phyloP scores from a whole-genome alignment of 2,113 vertebrate genomes.

The Perognathus longimembris region DNA sequence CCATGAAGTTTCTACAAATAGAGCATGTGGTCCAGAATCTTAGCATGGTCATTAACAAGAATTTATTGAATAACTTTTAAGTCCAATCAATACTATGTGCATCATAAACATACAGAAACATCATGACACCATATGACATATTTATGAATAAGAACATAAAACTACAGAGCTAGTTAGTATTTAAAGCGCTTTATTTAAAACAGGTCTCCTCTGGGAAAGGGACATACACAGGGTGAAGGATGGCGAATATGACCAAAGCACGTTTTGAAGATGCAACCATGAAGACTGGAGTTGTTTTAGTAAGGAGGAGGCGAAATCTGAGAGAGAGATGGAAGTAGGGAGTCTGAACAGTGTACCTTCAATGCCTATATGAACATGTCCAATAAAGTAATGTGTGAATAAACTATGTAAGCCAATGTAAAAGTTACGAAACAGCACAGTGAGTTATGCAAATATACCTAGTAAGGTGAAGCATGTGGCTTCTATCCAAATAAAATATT shows the following conservation, averaged over 20 bases:
- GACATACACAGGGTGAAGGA: too few relatives aligned
- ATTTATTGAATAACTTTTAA: background rate
- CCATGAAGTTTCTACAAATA: background rate
- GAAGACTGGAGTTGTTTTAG: too few relatives aligned
- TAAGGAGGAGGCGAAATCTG: too few relatives aligned
- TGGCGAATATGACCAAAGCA: too few relatives aligned
- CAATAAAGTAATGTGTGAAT: too few relatives aligned
- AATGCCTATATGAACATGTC: too few relatives aligned
- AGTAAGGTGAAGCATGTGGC: background rate
- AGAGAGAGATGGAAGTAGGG: too few relatives aligned
- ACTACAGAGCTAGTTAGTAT: background rate
- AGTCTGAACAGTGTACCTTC: too few relatives aligned
- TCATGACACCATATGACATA: background rate
- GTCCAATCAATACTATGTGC: background rate
- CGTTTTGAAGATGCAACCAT: too few relatives aligned
- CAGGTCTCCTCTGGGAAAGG: too few relatives aligned
- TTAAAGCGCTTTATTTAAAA: background rate
- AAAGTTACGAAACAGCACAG: too few relatives aligned
- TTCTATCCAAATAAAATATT: background rate
- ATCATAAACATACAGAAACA: conserved; percentile 14
- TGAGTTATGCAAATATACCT: background rate
- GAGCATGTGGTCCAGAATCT: background rate
- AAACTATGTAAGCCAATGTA: too few relatives aligned
- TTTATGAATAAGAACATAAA: background rate
- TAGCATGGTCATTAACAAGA: background rate